Evolutionary conservation across 2,797 vertebrate genomes (phyloP), one percentile per base, ranked within the genome.

Genomic region (Gorsachius magnificus): DNA sequence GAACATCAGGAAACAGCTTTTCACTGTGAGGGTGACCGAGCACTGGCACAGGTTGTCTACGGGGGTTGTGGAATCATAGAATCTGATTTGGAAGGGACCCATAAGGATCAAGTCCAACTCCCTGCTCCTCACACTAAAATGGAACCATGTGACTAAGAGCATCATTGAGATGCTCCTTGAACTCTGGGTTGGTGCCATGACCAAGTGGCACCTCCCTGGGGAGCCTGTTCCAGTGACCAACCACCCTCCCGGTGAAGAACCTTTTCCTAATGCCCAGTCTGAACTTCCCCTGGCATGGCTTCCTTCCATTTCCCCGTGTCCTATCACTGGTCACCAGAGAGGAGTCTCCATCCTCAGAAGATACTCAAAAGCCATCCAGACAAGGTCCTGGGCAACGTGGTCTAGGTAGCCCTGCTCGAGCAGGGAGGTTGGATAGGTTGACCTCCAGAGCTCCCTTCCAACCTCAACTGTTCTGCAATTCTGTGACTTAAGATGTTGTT

Each of bases 61-160:
- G 11, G 25, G 33, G 11, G 5, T 16, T 25, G 29, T 66, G 29
- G 15, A 53, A 65, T 61, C 38, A 58, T 12, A 61, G 8, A 29
- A 10, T 63, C 22, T 38, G 11, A 56, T 31, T 43, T 45, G 45
- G 20, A 63, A 93, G 31, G 21, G 38, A 70, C 6, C 16, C 9
- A 13, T 8, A 53, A 50, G 29, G 36, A 41, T 56, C 0, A 0
- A 61, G 29, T 41, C 29, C 79, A 82, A 36, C 11, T 15, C 58
- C 17, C 35, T 63, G 35, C 13, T 74, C 16, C n/a, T 88, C 0
- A 1, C 13, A 80, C 43, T 61, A 50, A 64, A 90, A 53, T 24
- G 70, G 80, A 88, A 77, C 16, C 10, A 28, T 31, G 19, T 19
- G 45, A 83, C 21, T 35, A 60, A 54, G 36, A 66, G 22, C 0